Evolutionary conservation across 2,113 vertebrate species (phyloP).

Genomic region (Salvator merianae): DNA sequence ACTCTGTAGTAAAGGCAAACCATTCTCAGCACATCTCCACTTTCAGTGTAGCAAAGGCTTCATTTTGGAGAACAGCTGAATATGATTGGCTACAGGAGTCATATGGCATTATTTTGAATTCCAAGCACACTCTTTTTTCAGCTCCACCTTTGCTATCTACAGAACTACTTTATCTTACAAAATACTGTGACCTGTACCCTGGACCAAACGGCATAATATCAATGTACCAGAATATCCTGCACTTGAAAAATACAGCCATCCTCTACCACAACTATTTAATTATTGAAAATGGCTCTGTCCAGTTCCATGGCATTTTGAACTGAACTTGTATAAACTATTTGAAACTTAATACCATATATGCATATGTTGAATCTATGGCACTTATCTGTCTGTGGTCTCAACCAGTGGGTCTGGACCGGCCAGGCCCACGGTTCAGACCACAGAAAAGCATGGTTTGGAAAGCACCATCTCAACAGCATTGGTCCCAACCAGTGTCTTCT

Average conservation of each 20-base stretch:
- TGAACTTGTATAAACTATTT: not conserved
- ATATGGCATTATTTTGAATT: not conserved
- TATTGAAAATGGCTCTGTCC: no score
- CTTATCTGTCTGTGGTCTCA: no score
- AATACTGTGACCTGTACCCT: not conserved
- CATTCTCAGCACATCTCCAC: not conserved
- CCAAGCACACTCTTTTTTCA: not conserved
- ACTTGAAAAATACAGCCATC: not conserved
- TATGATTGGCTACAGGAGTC: conserved; percentile 3
- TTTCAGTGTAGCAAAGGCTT: not conserved
- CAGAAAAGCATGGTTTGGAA: no score
- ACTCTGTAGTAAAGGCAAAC: conserved; percentile 8
- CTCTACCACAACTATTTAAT: not conserved
- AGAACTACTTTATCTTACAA: not conserved
- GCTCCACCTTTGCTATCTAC: not conserved
- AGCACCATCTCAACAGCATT: no score
- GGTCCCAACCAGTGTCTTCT: no score
- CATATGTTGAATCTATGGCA: no score
- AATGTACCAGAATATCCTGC: not conserved
- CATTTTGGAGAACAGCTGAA: not conserved
- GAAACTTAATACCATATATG: not conserved
- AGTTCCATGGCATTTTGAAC: not conserved
- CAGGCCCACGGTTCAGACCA: no score
- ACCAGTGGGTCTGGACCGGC: no score
- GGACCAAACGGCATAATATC: not conserved